Evolutionary conservation across 2,888 invertebrate genomes (phyloP), one percentile per base, ranked within the genome.

Genomic region (Yponomeuta malinellus): DNA sequence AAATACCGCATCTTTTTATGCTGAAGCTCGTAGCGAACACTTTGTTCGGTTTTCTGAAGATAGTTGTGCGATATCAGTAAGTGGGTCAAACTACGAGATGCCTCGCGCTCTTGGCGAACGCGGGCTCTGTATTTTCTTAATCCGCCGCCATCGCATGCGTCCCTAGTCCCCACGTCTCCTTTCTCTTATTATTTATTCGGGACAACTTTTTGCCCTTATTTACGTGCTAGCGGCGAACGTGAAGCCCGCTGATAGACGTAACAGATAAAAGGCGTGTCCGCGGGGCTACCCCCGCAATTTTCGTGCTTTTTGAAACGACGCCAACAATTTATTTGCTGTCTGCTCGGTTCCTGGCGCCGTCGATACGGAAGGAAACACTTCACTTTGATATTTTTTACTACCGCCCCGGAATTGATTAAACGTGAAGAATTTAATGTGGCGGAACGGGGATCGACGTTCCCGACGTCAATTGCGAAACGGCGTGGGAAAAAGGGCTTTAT

Each of bases 231-330:
- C 31, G 75, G 78, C 78, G 80, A 79, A 83, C 80, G 79, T 81
- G 78, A 82, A 83, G 78, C 77, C 78, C 78, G 76, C 75, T 87
- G 85, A 87, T 88, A 87, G 86, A 87, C 88, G 85, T 86, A 81
- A 91, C 91, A 91, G 88, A 88, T 88, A 89, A 91, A 91, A 89
- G 90, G 90, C 90, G 90, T 86, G 84, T 82, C 88, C 81, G 81
- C 78, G 81, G 77, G 83, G 80, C 81, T 81, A 82, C 84, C 82
- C 83, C 79, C 81, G 82, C 85, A 83, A 84, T 88, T 89, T 89
- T 78, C 83, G 83, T 81, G 82, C 85, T 86, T 86, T 88, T 90
- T 88, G 86, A 89, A 87, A 86, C 87, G 85, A 85, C 83, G 84
- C 86, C 87, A 88, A 85, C 84, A 83, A 90, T 90, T 89, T 90